Percentiles rank a stretch among this genome's conserved stretches.
These are phyloP conservation scores for Terrapene triunguis DNA, from an alignment of 2,113 vertebrate genomes.

Conservation along the genomic window DNA sequence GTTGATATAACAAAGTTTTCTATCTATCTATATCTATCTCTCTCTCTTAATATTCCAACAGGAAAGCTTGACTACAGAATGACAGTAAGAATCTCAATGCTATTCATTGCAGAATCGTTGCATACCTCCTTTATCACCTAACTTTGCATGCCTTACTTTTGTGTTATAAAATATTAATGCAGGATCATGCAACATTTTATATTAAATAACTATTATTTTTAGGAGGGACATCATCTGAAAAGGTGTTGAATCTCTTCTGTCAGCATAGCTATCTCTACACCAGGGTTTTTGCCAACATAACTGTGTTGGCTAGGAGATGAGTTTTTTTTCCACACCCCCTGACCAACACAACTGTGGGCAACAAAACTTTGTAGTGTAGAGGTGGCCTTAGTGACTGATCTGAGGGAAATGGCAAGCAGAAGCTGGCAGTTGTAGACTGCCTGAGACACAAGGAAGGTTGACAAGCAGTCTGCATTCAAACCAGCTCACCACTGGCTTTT, in stretches of 20 bases:
- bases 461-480: neutral
- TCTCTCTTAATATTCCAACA: neutral
- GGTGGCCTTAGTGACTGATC: neutral
- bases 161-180: neutral
- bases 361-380: neutral
- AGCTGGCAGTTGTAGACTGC: neutral
- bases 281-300: neutral
- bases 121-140: neutral
- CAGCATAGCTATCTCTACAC: neutral
- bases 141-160: neutral
- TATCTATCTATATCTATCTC: neutral
- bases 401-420: neutral
- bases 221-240: neutral
- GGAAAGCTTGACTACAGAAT: neutral
- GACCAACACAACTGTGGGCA: neutral
- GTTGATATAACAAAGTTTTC: neutral
- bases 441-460: neutral
- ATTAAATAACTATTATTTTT: neutral
- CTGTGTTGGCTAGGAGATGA: neutral
- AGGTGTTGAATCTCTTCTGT: neutral
- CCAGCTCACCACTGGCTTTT: neutral
- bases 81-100: neutral
- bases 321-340: too few species aligned
- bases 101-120: neutral
- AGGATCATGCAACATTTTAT: neutral